phyloP scores from a whole-genome alignment of 2,888 invertebrate genomes.

The Phania funesta region DNA sequence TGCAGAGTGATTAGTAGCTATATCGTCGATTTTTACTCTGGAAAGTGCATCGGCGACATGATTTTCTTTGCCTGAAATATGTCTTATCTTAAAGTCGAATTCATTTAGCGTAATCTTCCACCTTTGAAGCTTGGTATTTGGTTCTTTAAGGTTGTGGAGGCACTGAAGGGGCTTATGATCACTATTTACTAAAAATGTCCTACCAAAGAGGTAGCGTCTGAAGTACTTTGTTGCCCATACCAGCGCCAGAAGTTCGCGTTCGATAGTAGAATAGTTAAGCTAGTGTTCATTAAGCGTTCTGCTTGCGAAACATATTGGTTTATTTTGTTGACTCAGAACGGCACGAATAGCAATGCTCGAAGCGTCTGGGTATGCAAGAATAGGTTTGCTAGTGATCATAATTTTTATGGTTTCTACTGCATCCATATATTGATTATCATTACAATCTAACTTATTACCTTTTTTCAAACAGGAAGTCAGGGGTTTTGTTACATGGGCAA shows the following conservation, averaged over 20 bases:
- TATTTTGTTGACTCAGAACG: not conserved
- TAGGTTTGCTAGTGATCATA: constrained; percentile 31
- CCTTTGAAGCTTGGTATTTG: not conserved
- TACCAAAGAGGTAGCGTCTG: not conserved
- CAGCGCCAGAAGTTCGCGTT: not conserved
- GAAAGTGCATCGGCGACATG: constrained; percentile 10
- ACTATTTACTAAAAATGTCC: not conserved
- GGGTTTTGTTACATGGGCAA: not conserved
- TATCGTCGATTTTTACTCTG: not conserved
- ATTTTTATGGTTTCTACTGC: constrained; percentile 48
- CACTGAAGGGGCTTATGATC: constrained; percentile 6
- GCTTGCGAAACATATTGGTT: too few relatives aligned
- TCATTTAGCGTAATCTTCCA: too few relatives aligned
- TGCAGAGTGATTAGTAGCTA: not conserved
- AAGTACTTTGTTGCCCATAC: too few relatives aligned
- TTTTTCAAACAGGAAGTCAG: too few relatives aligned
- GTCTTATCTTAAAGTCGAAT: too few relatives aligned
- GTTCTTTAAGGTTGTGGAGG: not conserved
- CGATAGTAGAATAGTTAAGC: not conserved
- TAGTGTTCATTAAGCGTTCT: not conserved
- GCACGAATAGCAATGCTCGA: constrained; percentile 60
- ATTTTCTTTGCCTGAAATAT: too few relatives aligned
- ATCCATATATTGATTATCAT: constrained; percentile 1
- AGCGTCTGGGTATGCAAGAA: constrained; percentile 57
- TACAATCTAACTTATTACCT: not conserved